A percentile compares a stretch with the other conserved stretches of the same genome.
Conservation (phyloP, 1,140 invertebrate genomes). For the Cyphomyrmex costatus region DNA sequence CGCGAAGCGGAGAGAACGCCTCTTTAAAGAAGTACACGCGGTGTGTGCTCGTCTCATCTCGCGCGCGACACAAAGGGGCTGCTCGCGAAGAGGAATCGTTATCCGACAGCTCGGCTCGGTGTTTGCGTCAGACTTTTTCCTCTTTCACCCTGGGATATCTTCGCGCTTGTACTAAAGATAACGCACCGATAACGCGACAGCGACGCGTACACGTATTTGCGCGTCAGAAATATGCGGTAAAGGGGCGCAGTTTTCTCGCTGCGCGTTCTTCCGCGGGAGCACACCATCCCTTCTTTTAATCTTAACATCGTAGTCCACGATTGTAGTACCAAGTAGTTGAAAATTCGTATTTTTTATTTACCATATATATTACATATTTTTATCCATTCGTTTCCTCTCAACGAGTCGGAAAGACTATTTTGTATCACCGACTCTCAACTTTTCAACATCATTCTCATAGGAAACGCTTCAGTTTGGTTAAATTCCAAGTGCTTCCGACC, state of each 20-base stretch:
- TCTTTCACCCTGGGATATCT: constrained; percentile 60
- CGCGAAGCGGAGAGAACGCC: constrained; percentile 67
- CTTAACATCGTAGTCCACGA: not conserved
- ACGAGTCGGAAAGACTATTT: not conserved
- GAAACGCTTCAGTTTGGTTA: not conserved
- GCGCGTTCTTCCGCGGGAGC: constrained; percentile 35
- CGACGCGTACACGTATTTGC: constrained; percentile 39
- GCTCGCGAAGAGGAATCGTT: constrained; percentile 55
- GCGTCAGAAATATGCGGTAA: constrained; percentile 55
- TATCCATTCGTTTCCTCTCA: not conserved
- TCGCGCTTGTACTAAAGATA: constrained; percentile 61
- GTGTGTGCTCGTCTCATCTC: constrained; percentile 39
- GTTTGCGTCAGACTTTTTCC: constrained; percentile 65
- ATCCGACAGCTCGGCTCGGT: constrained; percentile 31
- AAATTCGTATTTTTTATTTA: not conserved
- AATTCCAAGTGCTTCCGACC: constrained; percentile 47
- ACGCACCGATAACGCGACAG: constrained; percentile 49
- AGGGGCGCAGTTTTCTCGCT: constrained; percentile 27
- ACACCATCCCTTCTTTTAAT: not conserved
- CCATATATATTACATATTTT: not conserved
- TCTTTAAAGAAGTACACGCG: constrained; percentile 59
- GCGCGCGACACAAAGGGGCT: constrained; percentile 58
- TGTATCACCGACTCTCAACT: too few species aligned
- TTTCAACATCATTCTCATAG: not conserved
- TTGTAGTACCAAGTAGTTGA: not conserved